These are phyloP conservation scores for Trissonchulus latispiculum DNA, from an alignment of 2,888 invertebrate species.

Conservation along the genomic window DNA sequence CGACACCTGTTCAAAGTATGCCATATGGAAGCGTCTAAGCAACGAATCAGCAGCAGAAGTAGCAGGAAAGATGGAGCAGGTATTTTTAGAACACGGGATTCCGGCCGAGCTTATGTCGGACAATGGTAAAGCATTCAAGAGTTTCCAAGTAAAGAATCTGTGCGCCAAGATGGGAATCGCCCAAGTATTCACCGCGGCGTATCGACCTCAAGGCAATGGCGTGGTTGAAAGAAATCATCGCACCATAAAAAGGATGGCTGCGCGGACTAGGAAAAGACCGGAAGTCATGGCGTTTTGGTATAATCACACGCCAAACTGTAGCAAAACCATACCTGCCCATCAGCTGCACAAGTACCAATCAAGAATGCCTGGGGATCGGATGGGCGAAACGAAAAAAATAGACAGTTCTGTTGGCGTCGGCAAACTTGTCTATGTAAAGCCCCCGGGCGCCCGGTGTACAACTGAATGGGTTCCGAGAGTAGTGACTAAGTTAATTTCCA, in stretches of 20 bases:
- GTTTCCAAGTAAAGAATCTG: background rate
- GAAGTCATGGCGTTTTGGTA: no score
- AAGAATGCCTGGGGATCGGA: no score
- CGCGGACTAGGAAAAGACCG: background rate
- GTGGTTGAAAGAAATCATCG: no score
- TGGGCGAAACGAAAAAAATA: no score
- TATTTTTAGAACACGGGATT: background rate
- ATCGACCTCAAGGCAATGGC: background rate
- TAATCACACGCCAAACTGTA: background rate
- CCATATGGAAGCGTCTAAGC: background rate
- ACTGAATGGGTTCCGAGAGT: background rate
- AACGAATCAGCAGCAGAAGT: background rate
- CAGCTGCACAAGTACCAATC: no score
- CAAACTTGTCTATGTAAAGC: background rate
- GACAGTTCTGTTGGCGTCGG: no score
- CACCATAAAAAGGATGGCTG: background rate
- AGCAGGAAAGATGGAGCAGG: background rate
- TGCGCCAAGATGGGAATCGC: background rate
- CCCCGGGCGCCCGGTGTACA: conserved; percentile 1
- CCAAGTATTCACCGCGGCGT: background rate
- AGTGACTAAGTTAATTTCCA: no score
- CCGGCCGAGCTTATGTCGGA: no score
- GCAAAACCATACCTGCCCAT: background rate
- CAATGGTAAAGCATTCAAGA: background rate
- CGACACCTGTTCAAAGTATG: background rate